Conservation (phyloP, 1,140 invertebrate species). For the Acromyrmex charruanus region DNA sequence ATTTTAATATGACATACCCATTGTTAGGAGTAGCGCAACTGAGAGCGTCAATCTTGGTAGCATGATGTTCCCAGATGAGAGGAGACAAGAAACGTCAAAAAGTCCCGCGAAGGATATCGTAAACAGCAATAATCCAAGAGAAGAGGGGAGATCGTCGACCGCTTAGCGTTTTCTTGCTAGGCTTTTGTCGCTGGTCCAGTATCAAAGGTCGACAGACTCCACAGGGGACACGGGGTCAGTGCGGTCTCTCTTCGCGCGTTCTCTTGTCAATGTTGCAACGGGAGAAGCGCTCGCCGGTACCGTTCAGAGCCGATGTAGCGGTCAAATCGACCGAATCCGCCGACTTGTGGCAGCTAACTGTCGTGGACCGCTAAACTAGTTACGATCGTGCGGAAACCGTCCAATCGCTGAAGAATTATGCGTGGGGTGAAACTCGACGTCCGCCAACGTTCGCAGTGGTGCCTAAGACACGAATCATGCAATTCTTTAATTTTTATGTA, state of each 20-base stretch:
- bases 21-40: constrained; percentile 64
- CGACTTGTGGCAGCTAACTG: constrained; percentile 46
- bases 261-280: constrained; percentile 36
- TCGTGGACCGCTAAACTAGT: constrained; percentile 62
- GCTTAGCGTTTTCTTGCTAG: constrained; percentile 47
- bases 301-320: constrained; percentile 38
- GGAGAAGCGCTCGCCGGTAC: constrained; percentile 8
- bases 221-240: constrained; percentile 43
- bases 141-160: constrained; percentile 58
- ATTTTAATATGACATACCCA: constrained; percentile 66
- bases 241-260: constrained; percentile 45
- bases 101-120: constrained; percentile 19
- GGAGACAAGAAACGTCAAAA: constrained; percentile 34
- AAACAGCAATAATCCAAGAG: constrained; percentile 60
- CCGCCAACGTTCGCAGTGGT: background rate
- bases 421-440: constrained; percentile 69
- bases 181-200: constrained; percentile 48
- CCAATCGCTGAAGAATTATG: constrained; percentile 58
- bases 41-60: constrained; percentile 55
- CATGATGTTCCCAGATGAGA: constrained; percentile 61
- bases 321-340: constrained; percentile 44
- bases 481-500: constrained; percentile 17
- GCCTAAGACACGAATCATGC: background rate
- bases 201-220: constrained; percentile 63
- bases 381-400: constrained; percentile 49